Evolutionary conservation across 2,888 invertebrate genomes (phyloP), one percentile per base, ranked within the genome.

Genomic region (Quadroppia sp.): DNA sequence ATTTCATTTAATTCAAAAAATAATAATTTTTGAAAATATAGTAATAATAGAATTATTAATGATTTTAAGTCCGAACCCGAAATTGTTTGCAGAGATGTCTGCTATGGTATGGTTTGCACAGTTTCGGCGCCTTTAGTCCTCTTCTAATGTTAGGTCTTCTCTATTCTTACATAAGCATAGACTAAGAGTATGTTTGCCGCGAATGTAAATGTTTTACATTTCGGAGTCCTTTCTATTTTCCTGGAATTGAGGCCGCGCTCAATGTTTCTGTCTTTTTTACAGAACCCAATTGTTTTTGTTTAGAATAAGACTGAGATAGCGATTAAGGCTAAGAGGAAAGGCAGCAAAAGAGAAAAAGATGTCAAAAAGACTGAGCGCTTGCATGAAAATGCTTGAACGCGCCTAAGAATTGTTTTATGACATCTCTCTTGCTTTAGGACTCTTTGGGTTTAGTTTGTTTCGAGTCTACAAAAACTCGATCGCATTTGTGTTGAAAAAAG

Each of bases 351-450:
- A 42, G 70, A 50, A 20, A 70, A 23, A 45, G 48, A 45, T 25
- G 30, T 25, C 25, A 45, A 50, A n/a, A 30, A 70, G 36, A 23
- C 30, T 36, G 45, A 70, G 48, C 28, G 45, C 9, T n/a, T 25
- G 30, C 28, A 23, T 11, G 45, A 70, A 25, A 13, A n/a, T n/a
- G 17, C 15, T n/a, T 36, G 64, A 64, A 64, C 64, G 64, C 64
- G 64, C 64, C 64, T 64, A n/a, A 20, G 64, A 64, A 64, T 64
- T 64, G 64, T 64, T 64, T 64, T 64, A 64, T 64, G 64, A 59
- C 30, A 36, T 32, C 15, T n/a, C n/a, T n/a, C 20, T 23, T 56
- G 11, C 56, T 30, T 56, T 13, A 6, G 28, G 56, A 30, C 56
- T 56, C 9, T n/a, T 30, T 30, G 6, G 11, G 36, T 36, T 36